Percentiles rank a stretch among this genome's conserved stretches.
These are phyloP conservation scores for Pantelozetes paolii DNA, from an alignment of 2,888 invertebrate species.

Conservation along the genomic window DNA sequence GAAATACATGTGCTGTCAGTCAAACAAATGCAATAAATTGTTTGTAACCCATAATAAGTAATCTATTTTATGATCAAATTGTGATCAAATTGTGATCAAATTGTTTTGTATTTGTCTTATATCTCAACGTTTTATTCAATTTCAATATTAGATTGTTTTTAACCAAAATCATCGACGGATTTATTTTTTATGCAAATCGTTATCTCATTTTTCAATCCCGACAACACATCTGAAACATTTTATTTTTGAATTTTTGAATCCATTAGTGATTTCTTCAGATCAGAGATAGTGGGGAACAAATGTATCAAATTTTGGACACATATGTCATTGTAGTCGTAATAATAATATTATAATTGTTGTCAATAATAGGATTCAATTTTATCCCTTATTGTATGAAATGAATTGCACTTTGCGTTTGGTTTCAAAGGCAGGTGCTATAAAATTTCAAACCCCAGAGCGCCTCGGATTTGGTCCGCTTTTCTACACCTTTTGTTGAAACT, in stretches of 20 bases:
- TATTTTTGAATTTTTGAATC: neutral
- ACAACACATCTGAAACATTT: neutral
- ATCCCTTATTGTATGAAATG: neutral
- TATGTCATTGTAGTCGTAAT: slow-evolving; percentile 15
- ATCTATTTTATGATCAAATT: neutral
- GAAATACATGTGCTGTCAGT: slow-evolving; percentile 15
- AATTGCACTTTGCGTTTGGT: slow-evolving; percentile 15
- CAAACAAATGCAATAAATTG: neutral
- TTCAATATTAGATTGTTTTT: neutral
- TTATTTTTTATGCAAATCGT: neutral
- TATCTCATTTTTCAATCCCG: no score
- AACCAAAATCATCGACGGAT: neutral
- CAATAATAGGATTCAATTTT: neutral
- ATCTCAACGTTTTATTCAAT: neutral
- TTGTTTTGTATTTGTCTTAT: neutral
- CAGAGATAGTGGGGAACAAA: neutral
- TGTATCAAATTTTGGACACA: slow-evolving; percentile 29
- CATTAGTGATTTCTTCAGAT: slow-evolving; percentile 1
- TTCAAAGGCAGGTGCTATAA: slow-evolving; percentile 29
- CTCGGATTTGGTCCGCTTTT: slow-evolving; percentile 4
- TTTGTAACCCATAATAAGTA: neutral
- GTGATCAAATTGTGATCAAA: neutral
- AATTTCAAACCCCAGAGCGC: slow-evolving; percentile 21
- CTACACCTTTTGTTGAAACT: slow-evolving; percentile 3
- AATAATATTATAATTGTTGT: neutral